Percentiles rank a stretch among this genome's conserved stretches.
Conservation (phyloP, 2,888 invertebrate species). For the Metallyticus violacea region DNA sequence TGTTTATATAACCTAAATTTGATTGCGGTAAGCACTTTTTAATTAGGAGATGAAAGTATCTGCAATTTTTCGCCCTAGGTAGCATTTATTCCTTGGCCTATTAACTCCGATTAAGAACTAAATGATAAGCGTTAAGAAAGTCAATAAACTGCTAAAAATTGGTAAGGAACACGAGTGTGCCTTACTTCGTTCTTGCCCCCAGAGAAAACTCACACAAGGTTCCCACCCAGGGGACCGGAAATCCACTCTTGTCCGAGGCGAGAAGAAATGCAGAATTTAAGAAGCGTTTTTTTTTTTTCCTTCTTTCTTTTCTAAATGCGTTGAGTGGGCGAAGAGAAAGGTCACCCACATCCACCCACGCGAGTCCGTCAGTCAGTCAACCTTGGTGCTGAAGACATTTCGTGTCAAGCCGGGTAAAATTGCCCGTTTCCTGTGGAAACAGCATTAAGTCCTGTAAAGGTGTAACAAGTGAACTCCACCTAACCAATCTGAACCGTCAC, state of each 20-base stretch:
- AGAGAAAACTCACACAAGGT: not conserved
- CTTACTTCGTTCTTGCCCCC: not conserved
- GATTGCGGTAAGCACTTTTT: too few species aligned
- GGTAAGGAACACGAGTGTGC: too few species aligned
- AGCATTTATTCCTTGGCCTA: too few species aligned
- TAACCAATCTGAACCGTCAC: not conserved
- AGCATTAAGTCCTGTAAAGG: not conserved
- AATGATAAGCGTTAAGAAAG: too few species aligned
- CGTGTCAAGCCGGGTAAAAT: not conserved
- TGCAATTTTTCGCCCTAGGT: too few species aligned
- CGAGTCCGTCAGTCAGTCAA: not conserved
- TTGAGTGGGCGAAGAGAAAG: too few species aligned
- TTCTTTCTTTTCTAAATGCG: not conserved
- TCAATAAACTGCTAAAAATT: too few species aligned
- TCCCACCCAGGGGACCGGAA: not conserved
- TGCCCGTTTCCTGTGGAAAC: not conserved
- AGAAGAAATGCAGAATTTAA: not conserved
- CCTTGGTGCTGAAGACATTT: not conserved
- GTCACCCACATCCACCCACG: not conserved
- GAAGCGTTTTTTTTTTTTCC: not conserved
- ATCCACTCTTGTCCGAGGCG: not conserved
- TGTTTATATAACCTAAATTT: too few species aligned
- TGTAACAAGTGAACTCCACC: not conserved
- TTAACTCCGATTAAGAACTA: too few species aligned
- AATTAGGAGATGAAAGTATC: too few species aligned